Base-by-base conservation (phyloP, 1,140 invertebrate species). In the Magallana angulata region DNA sequence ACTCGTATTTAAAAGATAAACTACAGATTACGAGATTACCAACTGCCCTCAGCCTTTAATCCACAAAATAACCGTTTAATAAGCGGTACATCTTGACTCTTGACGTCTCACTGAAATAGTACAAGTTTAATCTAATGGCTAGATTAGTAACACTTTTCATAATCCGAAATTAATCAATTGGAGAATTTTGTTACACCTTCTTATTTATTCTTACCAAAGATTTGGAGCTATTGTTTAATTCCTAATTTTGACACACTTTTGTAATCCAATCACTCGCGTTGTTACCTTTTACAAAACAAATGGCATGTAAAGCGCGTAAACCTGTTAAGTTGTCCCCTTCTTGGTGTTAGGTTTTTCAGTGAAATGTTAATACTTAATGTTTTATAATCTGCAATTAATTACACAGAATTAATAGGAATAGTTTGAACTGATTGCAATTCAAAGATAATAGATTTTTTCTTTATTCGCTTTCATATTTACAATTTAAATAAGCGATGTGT, bases 231-330 rank as follows among this genome's bases (percentile, higher is more conserved):
- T 48, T 48, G 36, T 48, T 48, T 48, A 48, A 48, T 48, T 16
- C 68, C 36, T 76, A 76, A 76, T 76, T 76, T 76, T 76, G 68
- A 30, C 30, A 36, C 68, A 76, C 8, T 12, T 36, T 76, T 76
- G 24, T 30, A 76, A 76, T 76, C 68, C 68, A 76, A 76, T 76
- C 68, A 76, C 36, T 76, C 14, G 68, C 24, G 18, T 11, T 30
- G 68, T 12, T 76, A 76, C 68, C 68, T 76, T 76, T 76, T 76
- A 18, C 36, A 12, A 76, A 71, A 76, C 36, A 30, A 76, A 12
- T 12, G 18, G 68, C 68, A 24, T 30, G 12, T 76, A 76, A 76
- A 76, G 24, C 24, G 24, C 68, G 60, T 36, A 76, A 24, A 48
- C 68, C 68, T 30, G 24, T 76, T 18, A 30, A 76, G 24, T 76